Percentiles rank a stretch among this genome's conserved stretches.
phyloP scores from a whole-genome alignment of 2,113 vertebrate species.

The Clarias batrachus region DNA sequence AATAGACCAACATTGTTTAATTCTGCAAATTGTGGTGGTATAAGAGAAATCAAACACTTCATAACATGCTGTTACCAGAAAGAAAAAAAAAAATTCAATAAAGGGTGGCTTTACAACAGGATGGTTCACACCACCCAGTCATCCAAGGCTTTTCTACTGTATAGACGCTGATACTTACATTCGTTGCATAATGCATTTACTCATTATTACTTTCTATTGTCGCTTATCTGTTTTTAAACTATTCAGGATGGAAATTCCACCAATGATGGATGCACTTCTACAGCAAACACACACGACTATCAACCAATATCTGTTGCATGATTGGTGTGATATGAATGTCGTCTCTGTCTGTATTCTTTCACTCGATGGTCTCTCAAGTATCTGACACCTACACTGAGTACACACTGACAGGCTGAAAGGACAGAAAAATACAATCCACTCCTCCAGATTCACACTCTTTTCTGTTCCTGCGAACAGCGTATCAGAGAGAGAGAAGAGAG shows the following conservation, averaged over 20 bases:
- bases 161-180: not conserved
- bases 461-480: not conserved
- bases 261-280: not conserved
- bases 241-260: not conserved
- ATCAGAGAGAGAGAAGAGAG: not conserved
- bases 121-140: not conserved
- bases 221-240: not conserved
- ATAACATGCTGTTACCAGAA: not conserved
- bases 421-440: slow-evolving; percentile 35
- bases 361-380: slow-evolving; percentile 2
- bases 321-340: slow-evolving; percentile 12
- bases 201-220: not conserved
- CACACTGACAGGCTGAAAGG: slow-evolving; percentile 33
- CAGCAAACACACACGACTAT: not conserved
- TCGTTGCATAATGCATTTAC: not conserved
- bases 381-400: slow-evolving; percentile 25
- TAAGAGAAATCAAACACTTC: not conserved
- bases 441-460: slow-evolving; percentile 15
- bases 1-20: not conserved
- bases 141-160: not conserved
- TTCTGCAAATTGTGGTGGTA: not conserved
- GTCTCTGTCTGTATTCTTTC: slow-evolving; percentile 11
- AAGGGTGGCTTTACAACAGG: no score
- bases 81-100: no score
- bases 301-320: not conserved